Percentiles rank a stretch among this genome's conserved stretches.
phyloP scores from a whole-genome alignment of 1,140 invertebrate genomes.

The Whitmania pigra region DNA sequence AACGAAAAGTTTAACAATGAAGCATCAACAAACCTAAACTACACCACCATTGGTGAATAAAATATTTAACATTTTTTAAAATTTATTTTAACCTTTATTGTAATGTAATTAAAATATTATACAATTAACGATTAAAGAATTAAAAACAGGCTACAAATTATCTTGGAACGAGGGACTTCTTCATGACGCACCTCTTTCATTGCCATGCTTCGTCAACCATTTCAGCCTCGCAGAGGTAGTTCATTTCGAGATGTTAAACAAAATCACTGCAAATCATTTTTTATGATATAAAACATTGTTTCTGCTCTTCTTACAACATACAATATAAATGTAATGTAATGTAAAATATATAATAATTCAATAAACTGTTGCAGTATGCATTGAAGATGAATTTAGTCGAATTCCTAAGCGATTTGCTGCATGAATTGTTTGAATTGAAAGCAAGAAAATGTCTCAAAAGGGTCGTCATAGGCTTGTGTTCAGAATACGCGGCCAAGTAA shows the following conservation, averaged over 20 bases:
- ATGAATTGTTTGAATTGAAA: not conserved
- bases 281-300: not conserved
- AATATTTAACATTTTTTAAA: no score
- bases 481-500: not conserved
- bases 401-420: not conserved
- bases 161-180: not conserved
- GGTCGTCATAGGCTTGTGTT: not conserved
- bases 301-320: not conserved
- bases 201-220: not conserved
- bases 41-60: no score
- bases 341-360: not conserved
- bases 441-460: not conserved
- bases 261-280: not conserved
- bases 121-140: not conserved
- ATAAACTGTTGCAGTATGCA: not conserved
- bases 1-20: no score
- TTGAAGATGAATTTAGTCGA: not conserved
- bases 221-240: not conserved
- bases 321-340: constrained; percentile 4
- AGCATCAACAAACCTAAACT: no score
- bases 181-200: not conserved
- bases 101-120: not conserved
- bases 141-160: not conserved
- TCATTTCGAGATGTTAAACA: not conserved
- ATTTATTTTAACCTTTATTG: not conserved